These are phyloP conservation scores for Thymelicus lineola DNA, from an alignment of 2,888 invertebrate species.

Conservation along the genomic window DNA sequence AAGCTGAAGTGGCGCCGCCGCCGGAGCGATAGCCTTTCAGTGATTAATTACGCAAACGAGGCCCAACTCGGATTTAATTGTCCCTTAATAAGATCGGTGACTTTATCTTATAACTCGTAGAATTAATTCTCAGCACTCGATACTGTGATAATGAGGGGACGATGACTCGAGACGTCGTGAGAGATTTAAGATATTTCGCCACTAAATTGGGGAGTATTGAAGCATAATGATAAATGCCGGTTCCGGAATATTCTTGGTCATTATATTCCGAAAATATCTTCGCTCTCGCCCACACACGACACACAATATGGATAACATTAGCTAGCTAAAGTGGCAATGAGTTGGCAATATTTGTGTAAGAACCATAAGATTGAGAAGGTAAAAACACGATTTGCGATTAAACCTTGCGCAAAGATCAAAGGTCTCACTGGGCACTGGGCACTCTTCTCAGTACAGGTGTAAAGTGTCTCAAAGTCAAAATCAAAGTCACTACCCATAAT, in stretches of 20 bases:
- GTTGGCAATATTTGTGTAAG: too few relatives aligned
- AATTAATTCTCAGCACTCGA: slow-evolving; percentile 40
- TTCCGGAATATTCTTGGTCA: not conserved
- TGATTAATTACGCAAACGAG: slow-evolving; percentile 47
- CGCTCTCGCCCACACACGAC: not conserved
- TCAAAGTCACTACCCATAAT: too few relatives aligned
- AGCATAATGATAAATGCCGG: not conserved
- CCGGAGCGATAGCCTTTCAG: slow-evolving; percentile 36
- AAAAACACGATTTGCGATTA: too few relatives aligned
- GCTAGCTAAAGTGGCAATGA: not conserved
- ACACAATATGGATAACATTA: not conserved
- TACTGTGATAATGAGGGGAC: slow-evolving; percentile 26
- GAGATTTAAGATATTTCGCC: slow-evolving; percentile 3
- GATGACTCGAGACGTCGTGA: slow-evolving; percentile 2
- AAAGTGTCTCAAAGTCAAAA: too few relatives aligned
- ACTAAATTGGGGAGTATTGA: not conserved
- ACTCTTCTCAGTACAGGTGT: too few relatives aligned
- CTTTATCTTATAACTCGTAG: slow-evolving; percentile 39
- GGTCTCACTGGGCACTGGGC: too few relatives aligned
- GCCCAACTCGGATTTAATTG: slow-evolving; percentile 45
- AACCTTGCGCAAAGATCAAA: too few relatives aligned
- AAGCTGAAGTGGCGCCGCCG: not conserved
- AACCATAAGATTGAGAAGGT: too few relatives aligned
- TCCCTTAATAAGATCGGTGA: slow-evolving; percentile 44
- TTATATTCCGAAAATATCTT: not conserved